Base-by-base conservation (phyloP, 2,888 invertebrate genomes). In the Troilus luridus region DNA sequence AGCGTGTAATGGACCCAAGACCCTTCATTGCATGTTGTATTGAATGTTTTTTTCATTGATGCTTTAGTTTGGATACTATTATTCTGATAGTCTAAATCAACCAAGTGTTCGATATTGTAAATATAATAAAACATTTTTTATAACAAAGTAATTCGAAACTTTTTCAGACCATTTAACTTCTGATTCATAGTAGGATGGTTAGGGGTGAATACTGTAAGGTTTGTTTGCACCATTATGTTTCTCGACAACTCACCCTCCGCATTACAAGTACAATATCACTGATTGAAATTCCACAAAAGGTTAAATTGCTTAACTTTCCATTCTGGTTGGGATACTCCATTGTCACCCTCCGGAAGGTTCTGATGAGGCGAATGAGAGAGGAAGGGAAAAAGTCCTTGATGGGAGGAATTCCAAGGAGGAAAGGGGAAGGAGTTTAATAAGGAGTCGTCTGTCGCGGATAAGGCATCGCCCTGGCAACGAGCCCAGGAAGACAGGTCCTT, bases 371-470 rank as follows among this genome's bases (percentile, higher is more conserved):
- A 77, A 77, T 77, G 72, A 27, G 72, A 77, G 27, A 77, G 72
- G 27, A 77, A 41, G 72, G 72, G 72, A 41, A 77, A 77, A 19
- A 19, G 72, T 8, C 0, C 72, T 41, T 41, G 72, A 77, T 77
- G 41, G 9, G 27, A 41, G 27, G 72, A 27, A 77, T 77, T 77
- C 72, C 72, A 77, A 77, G 17, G 72, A 41, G 3, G 27, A 41
- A 24, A 67, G 72, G 41, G 1, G 41, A 24, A 21, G 41, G 72
- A 64, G 27, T 77, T 41, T 77, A 77, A 77, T 77, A 77, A 77
- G 72, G 72, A 77, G 17, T 77, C 72, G 72, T 41, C 72, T 77
- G 72, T 77, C 72, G 41, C 5, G 72, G 72, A 77, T 41, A 77
- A 77, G 17, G 41, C 72, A 77, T 41, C 3, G 72, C 14, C 72